Evolutionary conservation across 2,888 invertebrate species (phyloP).

Genomic region (Eilema caniola): DNA sequence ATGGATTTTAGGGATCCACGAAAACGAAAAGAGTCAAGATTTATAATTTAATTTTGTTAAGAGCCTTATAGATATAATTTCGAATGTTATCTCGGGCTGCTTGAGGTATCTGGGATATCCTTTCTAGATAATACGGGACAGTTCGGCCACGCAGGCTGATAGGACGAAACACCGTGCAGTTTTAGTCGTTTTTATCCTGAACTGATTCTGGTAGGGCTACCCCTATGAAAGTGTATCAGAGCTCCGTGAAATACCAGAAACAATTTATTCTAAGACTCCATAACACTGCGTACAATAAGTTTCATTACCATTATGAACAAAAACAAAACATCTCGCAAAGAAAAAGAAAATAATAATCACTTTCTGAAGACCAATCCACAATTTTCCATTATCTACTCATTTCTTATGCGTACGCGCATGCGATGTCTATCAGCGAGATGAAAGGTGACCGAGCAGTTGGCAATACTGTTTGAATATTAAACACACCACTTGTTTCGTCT

Average conservation of each 20-base stretch:
- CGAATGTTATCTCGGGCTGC: neutral
- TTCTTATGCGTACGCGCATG: slow-evolving; percentile 56
- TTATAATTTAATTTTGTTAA: slow-evolving; percentile 22
- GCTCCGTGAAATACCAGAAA: neutral
- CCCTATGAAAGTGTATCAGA: no score
- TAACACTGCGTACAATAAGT: neutral
- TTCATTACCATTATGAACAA: neutral
- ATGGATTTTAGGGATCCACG: slow-evolving; percentile 23
- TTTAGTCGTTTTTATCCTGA: no score
- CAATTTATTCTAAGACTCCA: neutral
- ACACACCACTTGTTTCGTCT: slow-evolving; percentile 43
- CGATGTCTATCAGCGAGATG: slow-evolving; percentile 60
- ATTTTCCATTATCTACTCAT: slow-evolving; percentile 49
- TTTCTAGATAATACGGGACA: no score
- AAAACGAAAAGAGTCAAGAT: slow-evolving; percentile 8
- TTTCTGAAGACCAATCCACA: slow-evolving; percentile 39
- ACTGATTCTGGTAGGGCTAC: no score
- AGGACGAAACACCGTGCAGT: no score
- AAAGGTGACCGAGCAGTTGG: slow-evolving; percentile 54
- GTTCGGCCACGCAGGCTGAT: no score
- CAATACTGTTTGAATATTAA: slow-evolving; percentile 46
- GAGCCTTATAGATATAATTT: neutral
- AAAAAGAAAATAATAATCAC: slow-evolving; percentile 10
- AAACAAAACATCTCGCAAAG: slow-evolving; percentile 4
- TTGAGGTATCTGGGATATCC: no score